phyloP scores from a whole-genome alignment of 2,797 vertebrate genomes.

The Thamnophis elegans region DNA sequence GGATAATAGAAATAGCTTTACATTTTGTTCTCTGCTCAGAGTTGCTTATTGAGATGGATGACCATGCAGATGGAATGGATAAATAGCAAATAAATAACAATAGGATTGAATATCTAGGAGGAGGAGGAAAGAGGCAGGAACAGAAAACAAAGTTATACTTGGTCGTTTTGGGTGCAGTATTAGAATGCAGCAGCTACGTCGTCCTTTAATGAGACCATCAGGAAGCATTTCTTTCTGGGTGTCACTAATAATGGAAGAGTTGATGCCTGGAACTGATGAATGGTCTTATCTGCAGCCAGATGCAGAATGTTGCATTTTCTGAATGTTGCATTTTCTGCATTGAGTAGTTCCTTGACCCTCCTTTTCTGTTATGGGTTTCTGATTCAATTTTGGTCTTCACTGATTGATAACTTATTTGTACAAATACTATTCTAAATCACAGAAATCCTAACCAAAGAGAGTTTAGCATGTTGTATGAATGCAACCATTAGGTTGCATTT shows the following conservation, averaged over 20 bases:
- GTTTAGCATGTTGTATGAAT: not conserved
- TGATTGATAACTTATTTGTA: not conserved
- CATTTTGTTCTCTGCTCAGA: constrained; percentile 17
- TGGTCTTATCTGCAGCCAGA: not conserved
- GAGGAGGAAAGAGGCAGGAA: constrained; percentile 31
- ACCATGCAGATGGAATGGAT: not conserved
- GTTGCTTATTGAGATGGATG: not conserved
- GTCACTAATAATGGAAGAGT: not conserved
- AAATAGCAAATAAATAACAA: not conserved
- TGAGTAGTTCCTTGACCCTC: not conserved
- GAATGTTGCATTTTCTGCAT: not conserved
- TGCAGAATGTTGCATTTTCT: not conserved
- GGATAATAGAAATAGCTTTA: constrained; percentile 14
- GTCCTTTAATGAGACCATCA: not conserved
- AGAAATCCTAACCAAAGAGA: not conserved
- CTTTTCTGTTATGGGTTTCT: not conserved
- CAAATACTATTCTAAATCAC: not conserved
- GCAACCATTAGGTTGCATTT: not conserved
- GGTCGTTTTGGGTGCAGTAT: not conserved
- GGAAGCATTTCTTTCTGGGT: not conserved
- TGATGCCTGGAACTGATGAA: not conserved
- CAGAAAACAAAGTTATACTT: not conserved
- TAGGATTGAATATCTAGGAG: constrained; percentile 22
- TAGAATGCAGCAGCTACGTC: not conserved
- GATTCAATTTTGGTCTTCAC: not conserved